phyloP scores from a whole-genome alignment of 2,113 vertebrate species.

The Rattus norvegicus region DNA sequence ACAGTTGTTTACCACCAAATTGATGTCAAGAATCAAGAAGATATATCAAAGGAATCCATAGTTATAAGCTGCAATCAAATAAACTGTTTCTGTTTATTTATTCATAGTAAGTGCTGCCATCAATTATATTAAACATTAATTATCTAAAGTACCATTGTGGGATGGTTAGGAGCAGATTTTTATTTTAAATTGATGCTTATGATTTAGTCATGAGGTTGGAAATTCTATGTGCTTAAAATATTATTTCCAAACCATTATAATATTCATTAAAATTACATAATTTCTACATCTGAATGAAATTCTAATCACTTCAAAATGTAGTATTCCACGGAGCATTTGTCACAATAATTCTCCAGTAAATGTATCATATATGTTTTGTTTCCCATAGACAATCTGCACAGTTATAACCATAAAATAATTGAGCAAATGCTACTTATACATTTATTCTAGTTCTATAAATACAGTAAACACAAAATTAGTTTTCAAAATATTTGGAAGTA shows the following conservation, averaged over 20 bases:
- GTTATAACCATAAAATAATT: neutral
- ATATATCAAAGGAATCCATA: neutral
- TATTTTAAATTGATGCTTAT: conserved; percentile 57
- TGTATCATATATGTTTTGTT: neutral
- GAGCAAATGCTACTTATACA: neutral
- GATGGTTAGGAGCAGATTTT: neutral
- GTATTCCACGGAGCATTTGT: neutral
- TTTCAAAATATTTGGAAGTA: neutral
- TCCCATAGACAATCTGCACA: neutral
- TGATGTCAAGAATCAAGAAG: neutral
- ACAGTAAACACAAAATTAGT: neutral
- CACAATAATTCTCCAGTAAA: neutral
- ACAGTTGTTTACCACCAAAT: neutral
- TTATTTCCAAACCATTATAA: neutral
- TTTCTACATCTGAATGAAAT: neutral
- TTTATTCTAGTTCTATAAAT: neutral
- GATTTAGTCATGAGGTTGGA: conserved; percentile 13
- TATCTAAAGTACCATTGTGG: conserved; percentile 11
- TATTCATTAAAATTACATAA: neutral
- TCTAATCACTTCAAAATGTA: neutral
- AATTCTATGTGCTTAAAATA: neutral
- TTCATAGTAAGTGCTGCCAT: conserved; percentile 50
- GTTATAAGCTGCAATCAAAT: neutral
- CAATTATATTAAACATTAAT: conserved; percentile 58
- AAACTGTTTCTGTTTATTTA: conserved; percentile 51